Percentiles rank a stretch among this genome's conserved stretches.
These are phyloP conservation scores for Tetragonula clypearis DNA, from an alignment of 1,140 invertebrate species.

Conservation along the genomic window DNA sequence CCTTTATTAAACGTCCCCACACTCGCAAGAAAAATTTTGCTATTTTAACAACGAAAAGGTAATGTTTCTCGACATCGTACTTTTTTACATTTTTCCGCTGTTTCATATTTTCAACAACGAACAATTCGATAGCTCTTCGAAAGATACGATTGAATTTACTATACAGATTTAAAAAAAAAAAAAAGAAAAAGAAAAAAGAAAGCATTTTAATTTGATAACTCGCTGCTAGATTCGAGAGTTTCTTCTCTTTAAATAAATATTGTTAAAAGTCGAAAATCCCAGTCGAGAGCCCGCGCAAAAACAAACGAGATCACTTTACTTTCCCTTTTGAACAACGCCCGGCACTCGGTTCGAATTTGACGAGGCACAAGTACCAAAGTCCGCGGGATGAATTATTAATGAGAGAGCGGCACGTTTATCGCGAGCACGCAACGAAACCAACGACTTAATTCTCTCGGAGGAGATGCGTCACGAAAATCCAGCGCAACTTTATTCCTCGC, in stretches of 20 bases:
- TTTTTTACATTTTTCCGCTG: not conserved
- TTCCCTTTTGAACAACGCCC: not conserved
- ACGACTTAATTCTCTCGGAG: not conserved
- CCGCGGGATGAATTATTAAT: slow-evolving; percentile 40
- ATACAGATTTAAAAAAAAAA: not conserved
- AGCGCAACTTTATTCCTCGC: slow-evolving; percentile 19
- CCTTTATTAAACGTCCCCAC: slow-evolving; percentile 35
- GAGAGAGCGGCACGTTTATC: not conserved
- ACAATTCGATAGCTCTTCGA: too few species aligned
- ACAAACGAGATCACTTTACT: not conserved
- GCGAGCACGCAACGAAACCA: slow-evolving; percentile 1
- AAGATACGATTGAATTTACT: not conserved
- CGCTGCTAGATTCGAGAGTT: not conserved
- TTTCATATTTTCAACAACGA: not conserved
- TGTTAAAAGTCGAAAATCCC: too few species aligned
- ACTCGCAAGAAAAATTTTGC: not conserved
- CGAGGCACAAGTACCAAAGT: not conserved
- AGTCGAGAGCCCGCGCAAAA: too few species aligned
- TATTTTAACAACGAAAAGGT: not conserved
- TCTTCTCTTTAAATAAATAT: not conserved
- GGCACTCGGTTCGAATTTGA: not conserved
- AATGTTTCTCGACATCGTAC: not conserved
- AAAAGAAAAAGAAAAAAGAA: not conserved
- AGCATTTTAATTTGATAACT: not conserved
- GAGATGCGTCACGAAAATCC: slow-evolving; percentile 42